These are phyloP conservation scores for Mya arenaria DNA, from an alignment of 1,140 invertebrate species.

Conservation along the genomic window DNA sequence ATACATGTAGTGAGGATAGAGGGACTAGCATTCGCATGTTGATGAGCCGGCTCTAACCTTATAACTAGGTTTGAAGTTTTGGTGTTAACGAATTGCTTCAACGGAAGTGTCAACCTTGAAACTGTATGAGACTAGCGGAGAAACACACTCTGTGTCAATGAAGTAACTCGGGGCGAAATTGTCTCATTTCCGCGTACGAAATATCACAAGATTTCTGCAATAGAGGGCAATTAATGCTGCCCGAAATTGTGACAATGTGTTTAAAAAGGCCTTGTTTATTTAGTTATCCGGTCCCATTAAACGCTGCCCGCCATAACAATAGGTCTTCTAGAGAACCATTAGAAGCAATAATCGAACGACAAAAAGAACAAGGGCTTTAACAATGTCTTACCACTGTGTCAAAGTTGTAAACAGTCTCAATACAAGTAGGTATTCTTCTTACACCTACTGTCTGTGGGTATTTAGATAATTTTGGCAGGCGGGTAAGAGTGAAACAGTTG, in stretches of 20 bases:
- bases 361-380: slow-evolving; percentile 29
- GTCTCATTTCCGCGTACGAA: slow-evolving; percentile 25
- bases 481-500: too few species aligned
- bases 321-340: slow-evolving; percentile 1
- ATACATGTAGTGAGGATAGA: too few species aligned
- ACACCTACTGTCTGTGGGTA: slow-evolving; percentile 20
- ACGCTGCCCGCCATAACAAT: slow-evolving; percentile 20
- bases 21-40: too few species aligned
- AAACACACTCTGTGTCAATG: too few species aligned
- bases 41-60: too few species aligned
- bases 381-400: slow-evolving; percentile 8
- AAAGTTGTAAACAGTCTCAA: neutral
- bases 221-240: slow-evolving; percentile 40
- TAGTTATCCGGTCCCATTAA: slow-evolving; percentile 41
- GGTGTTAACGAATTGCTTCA: too few species aligned
- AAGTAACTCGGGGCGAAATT: slow-evolving; percentile 4
- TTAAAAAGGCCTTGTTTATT: slow-evolving; percentile 40
- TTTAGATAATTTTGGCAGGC: slow-evolving; percentile 7
- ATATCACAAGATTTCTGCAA: slow-evolving; percentile 18
- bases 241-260: slow-evolving; percentile 22
- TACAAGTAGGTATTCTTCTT: slow-evolving; percentile 25
- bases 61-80: too few species aligned
- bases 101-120: too few species aligned
- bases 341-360: slow-evolving; percentile 20
- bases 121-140: too few species aligned